Evolutionary conservation across 2,113 vertebrate genomes (phyloP), one percentile per base, ranked within the genome.

Genomic region (Origma solitaria): DNA sequence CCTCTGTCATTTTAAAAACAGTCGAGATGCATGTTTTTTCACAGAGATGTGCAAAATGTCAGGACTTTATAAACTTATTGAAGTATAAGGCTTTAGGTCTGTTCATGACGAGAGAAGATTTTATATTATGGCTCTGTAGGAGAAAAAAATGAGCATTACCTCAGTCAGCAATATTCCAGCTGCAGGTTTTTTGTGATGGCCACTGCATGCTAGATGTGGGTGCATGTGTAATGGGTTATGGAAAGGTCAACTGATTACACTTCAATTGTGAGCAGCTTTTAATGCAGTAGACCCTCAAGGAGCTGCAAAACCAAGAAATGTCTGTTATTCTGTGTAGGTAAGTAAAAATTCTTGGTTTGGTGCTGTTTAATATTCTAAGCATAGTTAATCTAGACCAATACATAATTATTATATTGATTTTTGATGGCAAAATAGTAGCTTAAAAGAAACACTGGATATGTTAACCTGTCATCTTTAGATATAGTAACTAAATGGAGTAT

Each of bases 361-460:
- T 73, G 33, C 40, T 51, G 25, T 62, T 93, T 87, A 79, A 47
- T 70, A 73, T 45, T 76, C 56, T 72, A 50, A 37, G 28, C 40
- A 38, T 94, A 85, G 57, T 56, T 69, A 88, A 78, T 81, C 57
- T 78, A 87, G 21, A 81, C 47, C 15, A 91, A 91, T 80, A 82
- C 56, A 84, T 70, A 88, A 76, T 85, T 78, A 95, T 72, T 83
- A 83, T 60, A 94, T 95, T 97, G 78, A 91, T 92, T 96, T 93
- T 94, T 61, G 64, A 85, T 89, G 61, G 90, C 30, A 87, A 93
- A 97, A 92, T 91, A 50, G 8, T 92, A 79, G 91, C 51, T 94
- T 89, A 90, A 93, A 95, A 90, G 35, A 51, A 85, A 80, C 54
- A 76, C 8, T 84, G 61, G 58, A 50, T 96, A 76, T 71, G 65